These are phyloP conservation scores for Drosophila sordidula DNA, from an alignment of 2,888 invertebrate species.

Conservation along the genomic window DNA sequence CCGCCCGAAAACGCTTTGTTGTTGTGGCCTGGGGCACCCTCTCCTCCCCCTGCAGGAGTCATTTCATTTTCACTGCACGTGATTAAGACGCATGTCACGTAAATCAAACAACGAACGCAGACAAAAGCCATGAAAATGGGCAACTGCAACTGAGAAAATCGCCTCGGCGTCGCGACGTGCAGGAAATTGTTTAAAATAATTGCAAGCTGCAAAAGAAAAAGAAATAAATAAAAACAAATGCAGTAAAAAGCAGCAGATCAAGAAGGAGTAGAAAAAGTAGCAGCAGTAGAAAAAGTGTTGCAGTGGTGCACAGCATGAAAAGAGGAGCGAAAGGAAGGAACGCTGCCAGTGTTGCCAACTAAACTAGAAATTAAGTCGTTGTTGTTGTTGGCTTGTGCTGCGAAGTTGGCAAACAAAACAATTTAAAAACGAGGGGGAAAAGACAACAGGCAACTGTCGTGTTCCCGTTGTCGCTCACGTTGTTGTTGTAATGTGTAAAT, in stretches of 20 bases:
- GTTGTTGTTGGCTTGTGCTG: slow-evolving; percentile 35
- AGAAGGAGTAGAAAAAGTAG: not conserved
- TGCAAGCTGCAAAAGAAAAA: slow-evolving; percentile 44
- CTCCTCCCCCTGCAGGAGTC: slow-evolving; percentile 4
- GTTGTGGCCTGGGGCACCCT: slow-evolving; percentile 37
- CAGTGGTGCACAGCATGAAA: not conserved
- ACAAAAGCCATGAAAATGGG: slow-evolving; percentile 50
- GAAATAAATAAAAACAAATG: slow-evolving; percentile 47
- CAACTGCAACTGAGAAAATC: slow-evolving; percentile 30
- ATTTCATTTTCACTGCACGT: slow-evolving; percentile 57
- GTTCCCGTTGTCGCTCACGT: slow-evolving; percentile 25
- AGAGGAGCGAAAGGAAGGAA: slow-evolving; percentile 2
- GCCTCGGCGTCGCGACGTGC: slow-evolving; percentile 51
- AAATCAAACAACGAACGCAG: slow-evolving; percentile 56
- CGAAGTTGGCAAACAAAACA: slow-evolving; percentile 61
- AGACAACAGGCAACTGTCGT: slow-evolving; percentile 42
- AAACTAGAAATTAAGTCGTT: slow-evolving; percentile 49
- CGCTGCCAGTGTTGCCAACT: slow-evolving; percentile 42
- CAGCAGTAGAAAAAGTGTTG: not conserved
- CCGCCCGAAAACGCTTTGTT: slow-evolving; percentile 57
- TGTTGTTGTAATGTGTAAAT: slow-evolving; percentile 52
- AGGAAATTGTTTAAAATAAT: slow-evolving; percentile 78
- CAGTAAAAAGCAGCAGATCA: slow-evolving; percentile 3
- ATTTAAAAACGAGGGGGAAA: slow-evolving; percentile 18
- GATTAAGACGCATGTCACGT: slow-evolving; percentile 67